Conservation (phyloP, 1,140 invertebrate species). For the Leptestheria dahalacensis region DNA sequence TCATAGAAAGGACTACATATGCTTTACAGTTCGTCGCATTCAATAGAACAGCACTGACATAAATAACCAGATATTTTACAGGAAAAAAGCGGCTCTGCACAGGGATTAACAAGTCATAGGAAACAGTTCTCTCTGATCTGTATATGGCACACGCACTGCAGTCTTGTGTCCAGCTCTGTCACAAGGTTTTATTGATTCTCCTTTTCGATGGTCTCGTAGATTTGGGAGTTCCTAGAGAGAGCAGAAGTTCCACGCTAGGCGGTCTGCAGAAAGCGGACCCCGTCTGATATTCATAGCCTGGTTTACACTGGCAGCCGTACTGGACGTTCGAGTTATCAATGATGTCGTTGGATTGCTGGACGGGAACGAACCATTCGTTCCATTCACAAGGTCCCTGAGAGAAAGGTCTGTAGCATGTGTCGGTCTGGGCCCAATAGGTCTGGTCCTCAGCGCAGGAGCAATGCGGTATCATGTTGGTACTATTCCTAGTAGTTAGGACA, state of each 20-base stretch:
- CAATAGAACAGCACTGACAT: too few relatives aligned
- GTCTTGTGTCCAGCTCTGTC: background rate
- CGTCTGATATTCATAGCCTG: conserved; percentile 34
- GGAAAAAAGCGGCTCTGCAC: background rate
- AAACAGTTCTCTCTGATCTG: background rate
- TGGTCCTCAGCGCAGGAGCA: conserved; percentile 36
- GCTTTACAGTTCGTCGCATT: too few relatives aligned
- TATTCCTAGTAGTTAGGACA: background rate
- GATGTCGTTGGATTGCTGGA: conserved; percentile 23
- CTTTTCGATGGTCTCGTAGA: background rate
- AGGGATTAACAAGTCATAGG: background rate
- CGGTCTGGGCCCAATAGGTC: conserved; percentile 43
- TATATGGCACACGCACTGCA: background rate
- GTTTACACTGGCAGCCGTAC: conserved; percentile 51
- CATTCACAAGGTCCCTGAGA: conserved; percentile 52
- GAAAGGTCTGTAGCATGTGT: conserved; percentile 49
- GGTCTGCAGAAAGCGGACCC: conserved; percentile 6
- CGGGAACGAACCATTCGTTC: conserved; percentile 52
- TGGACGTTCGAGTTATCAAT: conserved; percentile 25
- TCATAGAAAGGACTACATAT: too few relatives aligned
- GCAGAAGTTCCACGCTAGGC: conserved; percentile 10
- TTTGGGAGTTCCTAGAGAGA: conserved; percentile 8
- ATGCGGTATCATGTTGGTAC: conserved; percentile 19
- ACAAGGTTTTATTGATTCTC: background rate
- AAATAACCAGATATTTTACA: background rate